Conservation (phyloP, 2,113 vertebrate genomes). For the Channa maculata region DNA sequence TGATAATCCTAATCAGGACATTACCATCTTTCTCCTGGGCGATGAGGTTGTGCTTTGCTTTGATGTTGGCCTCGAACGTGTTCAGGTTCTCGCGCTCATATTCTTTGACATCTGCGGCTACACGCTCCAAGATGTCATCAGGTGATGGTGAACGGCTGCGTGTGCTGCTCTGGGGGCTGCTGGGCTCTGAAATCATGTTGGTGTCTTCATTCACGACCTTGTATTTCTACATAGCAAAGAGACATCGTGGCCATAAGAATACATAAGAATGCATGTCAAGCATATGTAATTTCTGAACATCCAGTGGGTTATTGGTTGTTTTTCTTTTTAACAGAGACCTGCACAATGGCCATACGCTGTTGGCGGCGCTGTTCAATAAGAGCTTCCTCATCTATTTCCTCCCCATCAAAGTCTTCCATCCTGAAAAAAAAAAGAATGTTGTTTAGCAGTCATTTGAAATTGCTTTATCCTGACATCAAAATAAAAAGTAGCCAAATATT, state of each 20-base stretch:
- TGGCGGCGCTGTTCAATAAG: conserved; percentile 94
- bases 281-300: background rate
- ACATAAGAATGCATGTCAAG: background rate
- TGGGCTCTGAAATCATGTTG: conserved; percentile 94
- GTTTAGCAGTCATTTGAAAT: no score
- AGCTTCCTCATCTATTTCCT: conserved; percentile 96
- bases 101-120: conserved; percentile 96
- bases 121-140: conserved; percentile 94
- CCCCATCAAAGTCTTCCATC: conserved; percentile 94
- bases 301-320: no score
- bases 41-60: conserved; percentile 98
- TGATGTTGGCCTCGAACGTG: conserved; percentile 95
- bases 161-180: conserved; percentile 95
- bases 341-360: conserved; percentile 94
- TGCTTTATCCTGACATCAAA: background rate
- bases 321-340: conserved; percentile 79
- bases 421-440: conserved; percentile 71
- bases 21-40: conserved; percentile 96
- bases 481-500: no score
- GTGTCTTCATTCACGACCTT: conserved; percentile 91
- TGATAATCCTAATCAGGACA: background rate
- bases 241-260: background rate
- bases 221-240: conserved; percentile 88
- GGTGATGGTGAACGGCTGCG: conserved; percentile 95
- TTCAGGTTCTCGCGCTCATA: conserved; percentile 97